These are phyloP conservation scores for Chymomyza fuscimana DNA, from an alignment of 2,888 invertebrate species.

Conservation along the genomic window DNA sequence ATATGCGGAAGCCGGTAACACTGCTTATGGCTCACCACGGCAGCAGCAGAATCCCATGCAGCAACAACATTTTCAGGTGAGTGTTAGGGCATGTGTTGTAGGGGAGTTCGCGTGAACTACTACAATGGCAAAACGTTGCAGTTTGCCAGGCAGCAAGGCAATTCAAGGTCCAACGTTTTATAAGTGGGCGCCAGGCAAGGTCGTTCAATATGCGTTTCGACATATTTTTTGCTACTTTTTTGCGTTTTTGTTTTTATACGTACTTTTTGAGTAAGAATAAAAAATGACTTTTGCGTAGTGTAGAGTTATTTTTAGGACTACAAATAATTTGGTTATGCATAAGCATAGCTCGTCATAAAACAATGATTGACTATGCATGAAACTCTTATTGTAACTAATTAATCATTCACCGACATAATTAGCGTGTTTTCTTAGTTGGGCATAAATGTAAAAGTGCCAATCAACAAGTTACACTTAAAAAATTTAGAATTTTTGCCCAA, in stretches of 20 bases:
- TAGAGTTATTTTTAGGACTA: too few species aligned
- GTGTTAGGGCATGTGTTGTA: slow-evolving; percentile 11
- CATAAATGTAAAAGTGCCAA: too few species aligned
- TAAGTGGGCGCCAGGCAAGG: neutral
- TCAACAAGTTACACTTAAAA: too few species aligned
- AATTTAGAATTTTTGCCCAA: too few species aligned
- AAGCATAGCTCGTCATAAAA: too few species aligned
- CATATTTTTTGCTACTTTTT: neutral
- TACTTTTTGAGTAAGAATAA: too few species aligned
- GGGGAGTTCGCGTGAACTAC: slow-evolving; percentile 26
- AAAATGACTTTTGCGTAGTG: too few species aligned
- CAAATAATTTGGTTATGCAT: too few species aligned
- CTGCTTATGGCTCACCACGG: slow-evolving; percentile 56
- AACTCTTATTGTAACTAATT: too few species aligned
- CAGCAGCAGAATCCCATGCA: slow-evolving; percentile 58
- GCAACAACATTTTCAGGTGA: slow-evolving; percentile 68
- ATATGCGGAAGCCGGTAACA: slow-evolving; percentile 14
- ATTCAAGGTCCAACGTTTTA: slow-evolving; percentile 36
- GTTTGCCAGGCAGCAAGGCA: neutral
- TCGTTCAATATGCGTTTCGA: neutral
- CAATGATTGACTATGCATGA: too few species aligned
- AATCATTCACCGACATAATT: too few species aligned
- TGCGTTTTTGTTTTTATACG: neutral
- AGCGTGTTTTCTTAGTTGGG: too few species aligned
- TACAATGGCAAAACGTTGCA: neutral